These are phyloP conservation scores for Pollenia amentaria DNA, from an alignment of 2,888 invertebrate species.

Conservation along the genomic window DNA sequence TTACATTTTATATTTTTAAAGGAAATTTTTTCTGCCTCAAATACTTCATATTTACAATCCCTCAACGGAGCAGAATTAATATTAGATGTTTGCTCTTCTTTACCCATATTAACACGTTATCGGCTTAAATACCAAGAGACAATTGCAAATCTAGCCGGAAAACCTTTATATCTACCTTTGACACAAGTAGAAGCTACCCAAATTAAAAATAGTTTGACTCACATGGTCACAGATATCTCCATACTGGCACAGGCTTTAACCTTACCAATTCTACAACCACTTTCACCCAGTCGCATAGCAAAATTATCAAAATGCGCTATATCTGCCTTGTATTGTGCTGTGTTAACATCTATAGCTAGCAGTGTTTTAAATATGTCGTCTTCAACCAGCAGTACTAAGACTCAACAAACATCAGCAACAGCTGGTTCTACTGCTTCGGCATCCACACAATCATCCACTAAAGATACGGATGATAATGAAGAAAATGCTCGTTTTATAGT, in stretches of 20 bases:
- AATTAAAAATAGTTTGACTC: constrained; percentile 89
- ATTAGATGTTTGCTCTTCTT: constrained; percentile 91
- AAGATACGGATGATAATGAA: constrained; percentile 91
- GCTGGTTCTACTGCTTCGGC: constrained; percentile 71
- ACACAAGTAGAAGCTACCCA: constrained; percentile 90
- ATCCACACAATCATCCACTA: constrained; percentile 69
- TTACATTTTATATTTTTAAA: constrained; percentile 80
- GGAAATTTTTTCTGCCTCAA: constrained; percentile 92
- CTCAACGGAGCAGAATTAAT: constrained; percentile 93
- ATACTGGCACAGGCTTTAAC: constrained; percentile 92
- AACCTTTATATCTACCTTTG: constrained; percentile 88
- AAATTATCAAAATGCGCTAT: constrained; percentile 93
- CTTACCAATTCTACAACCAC: constrained; percentile 93
- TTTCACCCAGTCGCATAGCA: constrained; percentile 92
- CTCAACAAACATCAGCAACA: constrained; percentile 74
- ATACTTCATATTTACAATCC: constrained; percentile 91
- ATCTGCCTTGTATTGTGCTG: constrained; percentile 92
- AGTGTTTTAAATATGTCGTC: constrained; percentile 87
- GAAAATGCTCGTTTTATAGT: constrained; percentile 92
- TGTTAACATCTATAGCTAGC: constrained; percentile 88
- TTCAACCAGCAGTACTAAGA: constrained; percentile 86
- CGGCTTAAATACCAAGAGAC: constrained; percentile 85
- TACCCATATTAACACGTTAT: constrained; percentile 88
- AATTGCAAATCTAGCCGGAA: constrained; percentile 86
- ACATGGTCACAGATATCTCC: constrained; percentile 93